Evolutionary conservation across 2,113 vertebrate species (phyloP), one percentile per base, ranked within the genome.

Genomic region (Tautogolabrus adspersus): DNA sequence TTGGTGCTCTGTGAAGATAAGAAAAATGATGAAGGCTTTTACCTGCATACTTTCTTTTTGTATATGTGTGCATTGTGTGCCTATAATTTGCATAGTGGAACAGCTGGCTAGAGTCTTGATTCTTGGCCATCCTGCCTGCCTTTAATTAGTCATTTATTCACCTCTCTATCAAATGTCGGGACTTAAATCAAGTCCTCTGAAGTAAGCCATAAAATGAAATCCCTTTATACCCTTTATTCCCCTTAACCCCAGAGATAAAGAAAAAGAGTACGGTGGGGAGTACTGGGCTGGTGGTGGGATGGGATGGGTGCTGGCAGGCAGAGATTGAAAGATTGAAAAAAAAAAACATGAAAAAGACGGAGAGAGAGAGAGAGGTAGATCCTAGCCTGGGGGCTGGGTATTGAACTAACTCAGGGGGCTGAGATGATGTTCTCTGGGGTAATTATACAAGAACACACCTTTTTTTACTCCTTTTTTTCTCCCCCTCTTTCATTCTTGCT

Each of bases 151-250:
- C 37, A 79, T 62, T 46, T 65, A 81, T 72, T 75, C 60, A 79
- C 47, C 66, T 84, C 75, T 62, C 55, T 19, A 64, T 90, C 58
- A 80, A 76, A 74, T 68, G 59, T 84, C 61, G 77, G 73, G 51
- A 68, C 60, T 75, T 79, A 82, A 67, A 72, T 69, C 15, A 81
- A 80, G 77, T 49, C 77, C 26, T 86, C 72, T 88, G 69, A 89
- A 78, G 76, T 65, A 38, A 91, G 68, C 52, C 70, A 75, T 86
- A 72, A 67, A 80, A 81, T 85, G 2, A 82, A 86, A 87, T 84
- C 66, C 77, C 68, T 84, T 85, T 82, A 78, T 86, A 77, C 49
- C 54, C 58, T 81, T 69, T 58, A 76, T 85, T 78, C 66, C 21
- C 16, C 34, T 76, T 73, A 56, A 75, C 66, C 76, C 78, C 52